Evolutionary conservation across 2,888 invertebrate species (phyloP).

Genomic region (Nephrotoma flavescens): DNA sequence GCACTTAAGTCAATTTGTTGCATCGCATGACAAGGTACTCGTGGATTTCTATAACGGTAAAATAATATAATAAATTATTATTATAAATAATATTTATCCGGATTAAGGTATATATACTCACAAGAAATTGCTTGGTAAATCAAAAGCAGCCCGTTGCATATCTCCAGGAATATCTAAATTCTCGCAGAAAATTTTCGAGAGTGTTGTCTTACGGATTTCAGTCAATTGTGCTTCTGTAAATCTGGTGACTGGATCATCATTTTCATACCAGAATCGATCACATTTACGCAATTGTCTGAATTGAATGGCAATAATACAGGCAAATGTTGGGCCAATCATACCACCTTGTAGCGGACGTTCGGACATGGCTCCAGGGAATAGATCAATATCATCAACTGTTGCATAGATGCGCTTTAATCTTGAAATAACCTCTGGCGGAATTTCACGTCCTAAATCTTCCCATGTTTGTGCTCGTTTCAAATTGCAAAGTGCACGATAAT

Average conservation of each 20-base stretch:
- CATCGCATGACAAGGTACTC: slow-evolving; percentile 68
- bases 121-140: slow-evolving; percentile 80
- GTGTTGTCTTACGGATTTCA: slow-evolving; percentile 72
- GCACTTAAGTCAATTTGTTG: slow-evolving; percentile 67
- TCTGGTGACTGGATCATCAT: slow-evolving; percentile 57
- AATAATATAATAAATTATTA: slow-evolving; percentile 4
- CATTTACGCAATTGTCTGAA: slow-evolving; percentile 82
- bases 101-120: slow-evolving; percentile 30
- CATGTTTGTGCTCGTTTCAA: slow-evolving; percentile 70
- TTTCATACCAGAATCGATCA: slow-evolving; percentile 94
- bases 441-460: slow-evolving; percentile 74
- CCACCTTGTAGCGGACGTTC: slow-evolving; percentile 79
- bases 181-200: slow-evolving; percentile 77
- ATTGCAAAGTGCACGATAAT: slow-evolving; percentile 81
- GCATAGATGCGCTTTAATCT: slow-evolving; percentile 66
- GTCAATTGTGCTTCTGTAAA: slow-evolving; percentile 78
- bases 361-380: slow-evolving; percentile 92
- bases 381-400: slow-evolving; percentile 87
- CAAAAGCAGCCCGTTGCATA: slow-evolving; percentile 81
- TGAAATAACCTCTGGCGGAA: slow-evolving; percentile 69
- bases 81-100: background rate
- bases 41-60: slow-evolving; percentile 49
- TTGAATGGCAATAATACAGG: slow-evolving; percentile 88
- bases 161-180: slow-evolving; percentile 74
- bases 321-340: slow-evolving; percentile 86